Evolutionary conservation across 1,140 invertebrate genomes (phyloP), one percentile per base, ranked within the genome.

Genomic region (Cotesia glomerata): DNA sequence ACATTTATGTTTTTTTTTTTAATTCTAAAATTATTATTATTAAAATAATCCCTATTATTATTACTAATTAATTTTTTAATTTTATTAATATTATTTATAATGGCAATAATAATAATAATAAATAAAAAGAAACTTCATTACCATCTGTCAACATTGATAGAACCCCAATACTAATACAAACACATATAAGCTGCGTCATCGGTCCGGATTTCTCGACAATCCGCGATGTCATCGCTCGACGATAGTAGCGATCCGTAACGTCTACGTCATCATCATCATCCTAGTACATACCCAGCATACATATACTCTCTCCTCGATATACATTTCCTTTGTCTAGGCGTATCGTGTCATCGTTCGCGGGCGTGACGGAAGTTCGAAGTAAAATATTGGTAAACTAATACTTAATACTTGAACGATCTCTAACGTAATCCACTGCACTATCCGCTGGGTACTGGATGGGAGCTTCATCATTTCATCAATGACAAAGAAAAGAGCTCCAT

Each of bases 151-250:
- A 59, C 66, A 54, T 2, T 8, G 26, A 68, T 58, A 58, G 36
- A 68, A 35, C 14, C 9, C 39, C 39, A 45, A 45, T 45, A 45
- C 39, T 45, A 45, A 45, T 2, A 45, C 39, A 9, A 45, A 45
- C 11, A 54, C 11, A 59, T 34, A 59, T 58, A 8, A 64, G 39
- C 39, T 39, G 45, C 39, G 51, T 67, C 65, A 67, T 67, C 26
- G 18, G 32, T 54, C 49, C 26, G 65, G 49, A 67, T 67, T 67
- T 67, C 65, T 67, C 11, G 51, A 49, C 32, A 67, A 67, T 67
- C 65, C 65, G 51, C 66, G 54, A 68, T 68, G 66, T 68, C 66
- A 68, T 68, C 66, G 66, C 54, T 68, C 66, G 54, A 68, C 14
- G 49, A 67, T 68, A 59, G 52, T 45, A 54, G 14, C 66, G 66